These are phyloP conservation scores for Trachops cirrhosus DNA, from an alignment of 2,797 vertebrate species.

Conservation along the genomic window DNA sequence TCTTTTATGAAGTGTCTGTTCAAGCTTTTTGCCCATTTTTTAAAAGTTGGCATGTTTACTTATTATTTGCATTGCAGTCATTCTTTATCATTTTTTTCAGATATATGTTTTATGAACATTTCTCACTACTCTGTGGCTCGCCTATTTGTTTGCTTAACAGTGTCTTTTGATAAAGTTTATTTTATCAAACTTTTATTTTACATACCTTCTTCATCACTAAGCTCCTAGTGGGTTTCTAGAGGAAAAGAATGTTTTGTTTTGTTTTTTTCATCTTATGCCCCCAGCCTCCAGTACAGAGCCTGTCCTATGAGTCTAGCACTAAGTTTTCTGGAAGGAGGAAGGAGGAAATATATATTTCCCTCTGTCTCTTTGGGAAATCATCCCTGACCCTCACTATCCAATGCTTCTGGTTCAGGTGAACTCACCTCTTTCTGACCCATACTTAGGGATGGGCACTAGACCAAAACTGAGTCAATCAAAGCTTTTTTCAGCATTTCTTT, in stretches of 20 bases:
- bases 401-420: neutral
- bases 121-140: neutral
- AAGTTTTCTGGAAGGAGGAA: neutral
- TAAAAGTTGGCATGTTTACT: neutral
- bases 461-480: neutral
- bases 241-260: neutral
- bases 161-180: neutral
- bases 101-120: neutral
- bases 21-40: neutral
- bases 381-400: neutral
- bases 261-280: neutral
- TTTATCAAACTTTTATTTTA: neutral
- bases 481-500: neutral
- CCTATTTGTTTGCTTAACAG: neutral
- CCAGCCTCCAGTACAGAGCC: neutral
- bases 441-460: neutral
- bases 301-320: neutral
- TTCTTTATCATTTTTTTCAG: neutral
- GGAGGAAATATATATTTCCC: neutral
- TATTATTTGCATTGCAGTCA: neutral
- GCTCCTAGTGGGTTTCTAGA: neutral
- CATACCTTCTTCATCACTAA: neutral
- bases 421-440: neutral
- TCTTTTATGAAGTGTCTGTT: neutral
- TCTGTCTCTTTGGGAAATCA: neutral